Evolutionary conservation across 2,797 vertebrate species (phyloP).

Genomic region (Ctenochaetus hawaiiensis): DNA sequence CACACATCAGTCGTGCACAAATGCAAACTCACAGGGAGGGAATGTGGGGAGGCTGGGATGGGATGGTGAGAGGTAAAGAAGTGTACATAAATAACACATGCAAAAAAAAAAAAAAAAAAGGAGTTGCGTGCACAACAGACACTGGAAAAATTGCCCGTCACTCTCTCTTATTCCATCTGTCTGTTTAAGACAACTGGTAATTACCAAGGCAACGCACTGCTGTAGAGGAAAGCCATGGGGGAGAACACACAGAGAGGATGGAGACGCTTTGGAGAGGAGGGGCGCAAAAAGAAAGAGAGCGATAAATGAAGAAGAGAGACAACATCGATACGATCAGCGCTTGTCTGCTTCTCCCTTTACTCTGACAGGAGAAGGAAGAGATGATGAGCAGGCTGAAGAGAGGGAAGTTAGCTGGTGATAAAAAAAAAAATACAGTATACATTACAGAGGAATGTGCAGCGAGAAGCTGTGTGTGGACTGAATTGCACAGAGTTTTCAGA

Average conservation of each 20-base stretch:
- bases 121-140: conserved; percentile 61
- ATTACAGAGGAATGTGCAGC: conserved; percentile 22
- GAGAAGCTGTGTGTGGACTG: conserved; percentile 22
- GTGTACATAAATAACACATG: conserved; percentile 40
- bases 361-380: conserved; percentile 40
- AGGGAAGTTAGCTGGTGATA: conserved; percentile 39
- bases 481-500: conserved; percentile 20
- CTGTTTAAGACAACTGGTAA: conserved; percentile 87
- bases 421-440: conserved; percentile 7
- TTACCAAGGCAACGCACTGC: conserved; percentile 83
- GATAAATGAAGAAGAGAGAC: conserved; percentile 61
- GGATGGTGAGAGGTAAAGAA: conserved; percentile 32
- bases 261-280: conserved; percentile 62
- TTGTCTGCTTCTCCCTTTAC: conserved; percentile 39
- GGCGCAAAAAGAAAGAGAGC: conserved; percentile 51
- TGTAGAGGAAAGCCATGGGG: conserved; percentile 75
- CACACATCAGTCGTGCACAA: conserved; percentile 35
- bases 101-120: conserved; percentile 13
- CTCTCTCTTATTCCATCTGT: conserved; percentile 86
- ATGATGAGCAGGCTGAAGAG: conserved; percentile 25
- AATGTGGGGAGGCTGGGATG: too few species aligned
- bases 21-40: conserved; percentile 42
- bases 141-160: conserved; percentile 82
- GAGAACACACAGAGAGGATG: conserved; percentile 69
- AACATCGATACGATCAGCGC: conserved; percentile 57